These are phyloP conservation scores for Jaculus jaculus DNA, from an alignment of 2,113 vertebrate genomes.

Conservation along the genomic window DNA sequence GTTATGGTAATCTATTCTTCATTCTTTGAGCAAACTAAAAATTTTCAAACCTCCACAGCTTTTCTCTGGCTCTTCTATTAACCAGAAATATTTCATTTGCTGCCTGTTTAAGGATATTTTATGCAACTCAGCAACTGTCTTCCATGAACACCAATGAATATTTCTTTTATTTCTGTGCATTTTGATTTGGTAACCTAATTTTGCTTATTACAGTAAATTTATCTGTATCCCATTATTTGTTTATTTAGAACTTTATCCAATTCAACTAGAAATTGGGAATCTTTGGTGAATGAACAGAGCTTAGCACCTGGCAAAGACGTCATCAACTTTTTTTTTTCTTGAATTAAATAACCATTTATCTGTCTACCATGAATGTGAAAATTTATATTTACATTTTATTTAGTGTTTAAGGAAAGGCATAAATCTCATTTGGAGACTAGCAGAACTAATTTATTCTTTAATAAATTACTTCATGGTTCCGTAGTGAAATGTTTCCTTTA, in stretches of 20 bases:
- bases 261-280: constrained; percentile 18
- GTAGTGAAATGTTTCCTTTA: constrained; percentile 33
- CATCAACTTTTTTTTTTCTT: background rate
- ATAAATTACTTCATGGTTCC: constrained; percentile 32
- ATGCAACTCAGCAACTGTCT: background rate
- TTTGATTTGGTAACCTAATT: constrained; percentile 37
- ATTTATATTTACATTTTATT: constrained; percentile 45
- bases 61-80: background rate
- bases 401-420: constrained; percentile 28
- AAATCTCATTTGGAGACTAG: background rate
- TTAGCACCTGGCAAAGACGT: constrained; percentile 25
- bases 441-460: constrained; percentile 27
- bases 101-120: constrained; percentile 30
- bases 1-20: background rate
- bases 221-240: background rate
- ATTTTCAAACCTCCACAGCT: background rate
- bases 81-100: constrained; percentile 5
- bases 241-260: constrained; percentile 12
- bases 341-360: constrained; percentile 40
- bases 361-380: constrained; percentile 48
- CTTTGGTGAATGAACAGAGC: constrained; percentile 9
- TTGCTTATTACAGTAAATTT: background rate
- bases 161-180: background rate
- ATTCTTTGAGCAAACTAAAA: constrained; percentile 38
- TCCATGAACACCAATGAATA: background rate